Percentiles rank a stretch among this genome's conserved stretches.
Conservation (phyloP, 2,113 vertebrate genomes). For the Leptobrachium leishanense region DNA sequence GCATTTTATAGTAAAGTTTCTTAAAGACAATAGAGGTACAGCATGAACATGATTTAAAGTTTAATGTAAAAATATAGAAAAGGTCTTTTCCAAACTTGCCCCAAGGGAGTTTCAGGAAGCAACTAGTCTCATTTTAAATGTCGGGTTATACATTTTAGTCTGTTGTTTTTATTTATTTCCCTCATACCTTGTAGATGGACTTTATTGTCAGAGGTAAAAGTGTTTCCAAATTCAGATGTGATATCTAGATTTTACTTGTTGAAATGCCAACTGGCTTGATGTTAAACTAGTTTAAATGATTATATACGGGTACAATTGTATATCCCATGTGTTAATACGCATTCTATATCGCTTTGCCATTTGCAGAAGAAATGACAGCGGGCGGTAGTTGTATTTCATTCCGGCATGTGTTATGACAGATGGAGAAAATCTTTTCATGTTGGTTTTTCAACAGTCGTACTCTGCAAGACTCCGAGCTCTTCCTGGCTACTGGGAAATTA, state of each 20-base stretch:
- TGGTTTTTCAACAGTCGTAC: constrained; percentile 73
- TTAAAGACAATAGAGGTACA: neutral
- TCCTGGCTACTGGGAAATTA: constrained; percentile 78
- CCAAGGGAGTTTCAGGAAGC: neutral
- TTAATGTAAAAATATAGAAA: neutral
- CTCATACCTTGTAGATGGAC: neutral
- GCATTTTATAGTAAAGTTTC: neutral
- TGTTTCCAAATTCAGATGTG: neutral
- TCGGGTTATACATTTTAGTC: constrained; percentile 7
- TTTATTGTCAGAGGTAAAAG: neutral
- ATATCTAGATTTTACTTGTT: constrained; percentile 14
- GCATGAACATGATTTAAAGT: constrained; percentile 4
- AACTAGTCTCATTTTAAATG: constrained; percentile 19
- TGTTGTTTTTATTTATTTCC: neutral
- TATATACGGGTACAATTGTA: constrained; percentile 49
- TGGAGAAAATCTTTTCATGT: constrained; percentile 74
- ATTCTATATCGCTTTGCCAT: constrained; percentile 55
- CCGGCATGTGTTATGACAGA: constrained; percentile 74
- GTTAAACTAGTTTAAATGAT: constrained; percentile 40
- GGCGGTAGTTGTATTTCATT: constrained; percentile 65
- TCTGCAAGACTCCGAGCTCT: constrained; percentile 74
- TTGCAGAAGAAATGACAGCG: constrained; percentile 60
- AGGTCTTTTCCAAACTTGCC: neutral
- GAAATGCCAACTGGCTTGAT: constrained; percentile 40
- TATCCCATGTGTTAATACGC: constrained; percentile 59